Evolutionary conservation across 2,797 vertebrate genomes (phyloP).

Genomic region (Microctenopoma stevenorrisi): DNA sequence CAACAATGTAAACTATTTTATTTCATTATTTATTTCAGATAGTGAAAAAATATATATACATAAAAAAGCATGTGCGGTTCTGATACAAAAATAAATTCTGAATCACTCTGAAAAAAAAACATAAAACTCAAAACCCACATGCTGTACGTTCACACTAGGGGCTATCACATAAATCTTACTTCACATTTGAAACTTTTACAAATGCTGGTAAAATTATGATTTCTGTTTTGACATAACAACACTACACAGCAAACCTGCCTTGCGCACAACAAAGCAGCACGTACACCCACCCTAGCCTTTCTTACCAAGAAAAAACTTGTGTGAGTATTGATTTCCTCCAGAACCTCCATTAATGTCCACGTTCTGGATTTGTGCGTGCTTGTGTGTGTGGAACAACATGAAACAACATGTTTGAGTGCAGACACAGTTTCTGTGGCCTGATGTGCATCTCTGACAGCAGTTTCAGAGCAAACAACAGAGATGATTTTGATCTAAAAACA

Average conservation of each 20-base stretch:
- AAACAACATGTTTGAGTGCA: background rate
- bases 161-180: conserved; percentile 8
- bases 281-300: background rate
- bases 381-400: background rate
- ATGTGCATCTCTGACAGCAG: background rate
- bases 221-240: conserved; percentile 3
- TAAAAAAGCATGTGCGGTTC: conserved; percentile 37
- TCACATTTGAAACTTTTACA: conserved; percentile 26
- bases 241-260: background rate
- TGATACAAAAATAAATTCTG: conserved; percentile 65
- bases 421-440: background rate
- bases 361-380: background rate
- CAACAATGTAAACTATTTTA: conserved; percentile 32
- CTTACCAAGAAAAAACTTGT: background rate
- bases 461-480: background rate
- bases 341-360: background rate
- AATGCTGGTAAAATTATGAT: conserved; percentile 2
- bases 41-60: conserved; percentile 22
- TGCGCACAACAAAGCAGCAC: background rate
- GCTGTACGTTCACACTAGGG: conserved; percentile 26
- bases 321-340: background rate
- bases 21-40: conserved; percentile 45
- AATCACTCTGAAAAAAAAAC: conserved; percentile 17
- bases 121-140: conserved; percentile 16
- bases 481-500: background rate